Evolutionary conservation across 2,888 invertebrate genomes (phyloP), one percentile per base, ranked within the genome.

Genomic region (Yponomeuta cagnagella): DNA sequence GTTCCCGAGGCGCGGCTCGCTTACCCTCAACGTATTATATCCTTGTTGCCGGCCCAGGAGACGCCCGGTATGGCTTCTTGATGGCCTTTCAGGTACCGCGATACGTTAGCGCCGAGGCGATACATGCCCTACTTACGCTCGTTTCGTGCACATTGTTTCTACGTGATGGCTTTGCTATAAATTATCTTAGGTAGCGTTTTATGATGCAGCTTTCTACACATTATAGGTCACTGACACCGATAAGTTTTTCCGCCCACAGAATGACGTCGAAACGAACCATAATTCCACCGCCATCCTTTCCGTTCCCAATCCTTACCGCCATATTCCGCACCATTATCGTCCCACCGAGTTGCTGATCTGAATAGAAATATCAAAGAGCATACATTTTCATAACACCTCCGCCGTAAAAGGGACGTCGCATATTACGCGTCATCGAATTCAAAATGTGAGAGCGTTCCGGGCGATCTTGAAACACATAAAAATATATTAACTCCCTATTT

Each of bases 401-500:
- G 52, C 52, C 52, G 5, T 58, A 58, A 58, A 58, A 58, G 52
- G 52, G 52, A 58, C 52, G 52, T 58, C 15, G 52, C 67, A 43
- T 67, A 43, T 67, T 33, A 30, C 68, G 68, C 68, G 68, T 69
- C 69, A 69, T 69, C 63, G 33, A 69, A 69, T 69, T 69, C 63
- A 63, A 69, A 67, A 67, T 48, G 67, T 67, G 67, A 33, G n/a
- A 30, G n/a, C 48, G n/a, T n/a, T 33, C 78, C 76, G 77, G 78
- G 78, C 79, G 74, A 78, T 75, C 79, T 79, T 65, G 30, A 75
- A 52, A 33, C 77, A 80, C 82, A 85, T 88, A 87, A 88, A 88
- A 88, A 87, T 87, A 87, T 86, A 88, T 86, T 86, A 86, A 86
- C 83, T 85, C 81, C 80, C n/a, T 82, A 88, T 88, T 88, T 87